A percentile compares a stretch with the other conserved stretches of the same genome.
Conservation (phyloP, 2,888 invertebrate genomes). For the Listrodromus nycthemerus region DNA sequence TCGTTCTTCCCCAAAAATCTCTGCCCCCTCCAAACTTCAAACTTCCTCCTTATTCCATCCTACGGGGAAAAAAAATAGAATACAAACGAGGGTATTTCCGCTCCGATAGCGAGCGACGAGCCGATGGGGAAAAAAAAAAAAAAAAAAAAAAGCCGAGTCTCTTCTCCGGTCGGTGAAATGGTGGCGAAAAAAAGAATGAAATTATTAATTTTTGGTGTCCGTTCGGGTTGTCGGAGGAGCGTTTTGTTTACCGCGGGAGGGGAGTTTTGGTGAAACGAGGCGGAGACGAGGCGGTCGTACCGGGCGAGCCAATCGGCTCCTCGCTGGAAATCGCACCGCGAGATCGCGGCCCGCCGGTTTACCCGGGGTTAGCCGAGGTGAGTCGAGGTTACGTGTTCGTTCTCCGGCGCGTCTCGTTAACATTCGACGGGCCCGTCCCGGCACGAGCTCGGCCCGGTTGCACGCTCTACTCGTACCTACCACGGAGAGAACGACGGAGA, state of each 20-base stretch:
- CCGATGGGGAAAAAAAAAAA: neutral
- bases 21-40: neutral
- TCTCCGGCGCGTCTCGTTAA: conserved; percentile 76
- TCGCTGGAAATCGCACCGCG: conserved; percentile 82
- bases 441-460: conserved; percentile 71
- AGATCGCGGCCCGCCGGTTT: conserved; percentile 76
- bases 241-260: conserved; percentile 63
- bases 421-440: conserved; percentile 82
- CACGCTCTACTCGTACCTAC: conserved; percentile 18
- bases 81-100: too few species aligned
- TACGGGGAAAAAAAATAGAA: neutral
- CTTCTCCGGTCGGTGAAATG: conserved; percentile 26
- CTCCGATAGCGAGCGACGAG: neutral
- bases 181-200: conserved; percentile 34
- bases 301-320: conserved; percentile 78
- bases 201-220: conserved; percentile 43
- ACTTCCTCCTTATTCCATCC: neutral
- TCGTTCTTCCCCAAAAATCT: neutral
- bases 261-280: conserved; percentile 53
- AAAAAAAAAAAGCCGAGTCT: neutral
- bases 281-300: conserved; percentile 68
- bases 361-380: conserved; percentile 79
- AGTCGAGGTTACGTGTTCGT: conserved; percentile 76
- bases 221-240: conserved; percentile 14
- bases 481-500: conserved; percentile 1